Evolutionary conservation across 2,888 invertebrate species (phyloP).

Genomic region (Melanophora roralis): DNA sequence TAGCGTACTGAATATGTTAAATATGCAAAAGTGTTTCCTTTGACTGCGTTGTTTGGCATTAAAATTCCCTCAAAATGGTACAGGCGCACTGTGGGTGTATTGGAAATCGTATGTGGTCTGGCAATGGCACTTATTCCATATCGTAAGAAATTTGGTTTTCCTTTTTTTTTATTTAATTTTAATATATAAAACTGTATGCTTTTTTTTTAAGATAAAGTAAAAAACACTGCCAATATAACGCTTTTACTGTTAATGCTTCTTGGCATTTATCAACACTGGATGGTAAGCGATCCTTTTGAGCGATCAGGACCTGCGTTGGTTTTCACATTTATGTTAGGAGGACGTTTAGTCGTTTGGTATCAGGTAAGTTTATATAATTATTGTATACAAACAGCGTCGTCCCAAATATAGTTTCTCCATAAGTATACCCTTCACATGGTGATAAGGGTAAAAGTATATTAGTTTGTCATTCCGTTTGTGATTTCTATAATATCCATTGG

Average conservation of each 20-base stretch:
- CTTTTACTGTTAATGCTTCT: slow-evolving; percentile 90
- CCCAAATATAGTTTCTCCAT: no score
- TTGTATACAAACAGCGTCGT: no score
- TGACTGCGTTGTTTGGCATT: slow-evolving; percentile 87
- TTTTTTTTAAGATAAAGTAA: slow-evolving; percentile 85
- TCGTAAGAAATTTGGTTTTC: slow-evolving; percentile 81
- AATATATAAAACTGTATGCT: background rate
- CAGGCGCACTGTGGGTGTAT: slow-evolving; percentile 87
- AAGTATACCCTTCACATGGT: no score
- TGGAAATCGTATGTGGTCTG: slow-evolving; percentile 90
- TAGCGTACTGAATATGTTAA: slow-evolving; percentile 97
- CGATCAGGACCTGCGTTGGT: slow-evolving; percentile 92
- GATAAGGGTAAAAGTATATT: no score
- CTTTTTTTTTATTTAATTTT: background rate
- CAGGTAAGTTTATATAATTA: no score
- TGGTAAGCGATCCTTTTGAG: slow-evolving; percentile 95
- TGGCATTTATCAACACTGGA: slow-evolving; percentile 94
- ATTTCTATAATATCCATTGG: no score
- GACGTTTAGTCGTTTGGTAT: slow-evolving; percentile 90
- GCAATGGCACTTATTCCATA: slow-evolving; percentile 89
- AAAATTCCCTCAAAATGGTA: slow-evolving; percentile 96
- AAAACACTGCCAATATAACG: slow-evolving; percentile 91
- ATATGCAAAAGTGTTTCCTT: slow-evolving; percentile 95
- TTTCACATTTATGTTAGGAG: slow-evolving; percentile 94
- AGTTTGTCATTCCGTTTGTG: no score